Percentiles rank a stretch among this genome's conserved stretches.
Conservation (phyloP, 2,797 vertebrate genomes). For the Trichosurus vulpecula region DNA sequence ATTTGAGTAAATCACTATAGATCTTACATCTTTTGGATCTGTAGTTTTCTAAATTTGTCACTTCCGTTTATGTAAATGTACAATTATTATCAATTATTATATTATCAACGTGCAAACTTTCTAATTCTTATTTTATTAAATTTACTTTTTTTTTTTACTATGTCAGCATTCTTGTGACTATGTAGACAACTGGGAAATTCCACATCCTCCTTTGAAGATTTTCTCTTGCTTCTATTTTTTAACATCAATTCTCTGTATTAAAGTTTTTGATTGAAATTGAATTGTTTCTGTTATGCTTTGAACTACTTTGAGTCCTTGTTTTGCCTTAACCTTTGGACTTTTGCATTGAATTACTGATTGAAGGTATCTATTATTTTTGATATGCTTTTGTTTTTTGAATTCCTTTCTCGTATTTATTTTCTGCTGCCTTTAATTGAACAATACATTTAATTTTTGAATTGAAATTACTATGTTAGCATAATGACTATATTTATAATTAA, state of each 20-base stretch:
- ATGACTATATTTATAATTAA: not conserved
- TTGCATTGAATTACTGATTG: not conserved
- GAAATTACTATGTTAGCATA: not conserved
- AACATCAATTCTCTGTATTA: not conserved
- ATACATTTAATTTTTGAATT: not conserved
- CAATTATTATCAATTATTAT: not conserved
- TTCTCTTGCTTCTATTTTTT: not conserved
- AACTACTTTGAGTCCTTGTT: not conserved
- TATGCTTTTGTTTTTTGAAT: not conserved
- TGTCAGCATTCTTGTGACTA: not conserved
- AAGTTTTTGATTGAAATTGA: not conserved
- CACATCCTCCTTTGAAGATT: not conserved
- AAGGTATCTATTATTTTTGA: not conserved
- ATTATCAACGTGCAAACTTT: not conserved
- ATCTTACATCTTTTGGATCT: not conserved
- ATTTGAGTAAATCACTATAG: not conserved
- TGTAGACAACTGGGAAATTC: not conserved
- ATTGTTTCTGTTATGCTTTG: not conserved
- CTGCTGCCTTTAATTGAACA: not conserved
- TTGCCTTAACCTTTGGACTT: not conserved
- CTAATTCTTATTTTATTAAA: not conserved
- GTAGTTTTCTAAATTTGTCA: not conserved
- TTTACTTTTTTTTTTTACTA: not conserved
- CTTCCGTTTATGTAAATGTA: not conserved
- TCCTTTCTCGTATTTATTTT: not conserved